Conservation (phyloP, 2,888 invertebrate genomes). For the Athalia cordata region DNA sequence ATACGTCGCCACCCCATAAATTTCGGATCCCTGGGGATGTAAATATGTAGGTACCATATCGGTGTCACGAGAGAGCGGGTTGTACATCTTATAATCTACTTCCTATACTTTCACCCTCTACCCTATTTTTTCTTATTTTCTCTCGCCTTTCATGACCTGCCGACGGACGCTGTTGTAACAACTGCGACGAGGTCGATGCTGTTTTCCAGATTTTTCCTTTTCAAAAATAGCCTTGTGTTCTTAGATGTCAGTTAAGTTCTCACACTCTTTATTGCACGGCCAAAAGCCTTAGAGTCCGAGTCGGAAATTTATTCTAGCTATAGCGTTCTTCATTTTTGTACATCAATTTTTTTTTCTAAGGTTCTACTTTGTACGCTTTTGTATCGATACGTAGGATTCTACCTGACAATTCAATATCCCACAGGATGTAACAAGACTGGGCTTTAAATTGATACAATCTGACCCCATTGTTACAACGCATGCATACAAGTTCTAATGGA, state of each 20-base stretch:
- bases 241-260: not conserved
- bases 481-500: too few species aligned
- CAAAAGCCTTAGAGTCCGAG: too few species aligned
- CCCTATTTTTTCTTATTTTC: constrained; percentile 24
- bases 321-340: too few species aligned
- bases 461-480: too few species aligned
- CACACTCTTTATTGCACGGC: too few species aligned
- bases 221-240: constrained; percentile 34
- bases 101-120: constrained; percentile 9
- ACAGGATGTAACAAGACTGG: too few species aligned
- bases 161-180: constrained; percentile 47
- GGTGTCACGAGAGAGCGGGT: constrained; percentile 26
- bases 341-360: too few species aligned
- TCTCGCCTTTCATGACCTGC: constrained; percentile 44
- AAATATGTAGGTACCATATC: not conserved
- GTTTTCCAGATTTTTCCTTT: not conserved
- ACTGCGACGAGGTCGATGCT: constrained; percentile 25
- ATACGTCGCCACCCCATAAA: constrained; percentile 37
- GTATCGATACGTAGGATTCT: too few species aligned
- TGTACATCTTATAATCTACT: not conserved
- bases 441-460: too few species aligned
- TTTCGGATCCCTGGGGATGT: constrained; percentile 15
- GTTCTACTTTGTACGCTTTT: too few species aligned
- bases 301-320: too few species aligned
- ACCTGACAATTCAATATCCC: too few species aligned